phyloP scores from a whole-genome alignment of 2,113 vertebrate genomes.

The Coregonus clupeaformis region DNA sequence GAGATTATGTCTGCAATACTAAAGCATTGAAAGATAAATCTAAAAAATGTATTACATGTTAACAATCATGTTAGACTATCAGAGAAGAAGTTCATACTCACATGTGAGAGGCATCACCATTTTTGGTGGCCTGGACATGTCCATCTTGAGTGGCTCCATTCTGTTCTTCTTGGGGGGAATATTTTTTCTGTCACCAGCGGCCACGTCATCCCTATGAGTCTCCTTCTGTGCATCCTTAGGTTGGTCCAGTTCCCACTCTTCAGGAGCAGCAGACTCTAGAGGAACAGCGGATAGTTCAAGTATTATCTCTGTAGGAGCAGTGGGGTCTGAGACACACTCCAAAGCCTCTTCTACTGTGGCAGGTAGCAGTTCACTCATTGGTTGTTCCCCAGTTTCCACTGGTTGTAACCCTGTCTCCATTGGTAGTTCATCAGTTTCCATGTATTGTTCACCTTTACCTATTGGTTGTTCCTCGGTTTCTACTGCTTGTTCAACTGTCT shows the following conservation, averaged over 20 bases:
- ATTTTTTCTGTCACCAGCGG: conserved; percentile 53
- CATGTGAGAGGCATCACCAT: conserved; percentile 64
- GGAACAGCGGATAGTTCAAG: neutral
- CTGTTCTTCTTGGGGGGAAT: conserved; percentile 72
- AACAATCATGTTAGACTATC: neutral
- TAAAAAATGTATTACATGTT: neutral
- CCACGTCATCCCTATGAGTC: conserved; percentile 28
- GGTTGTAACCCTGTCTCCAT: conserved; percentile 21
- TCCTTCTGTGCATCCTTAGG: neutral
- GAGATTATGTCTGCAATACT: neutral
- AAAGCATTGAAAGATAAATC: neutral
- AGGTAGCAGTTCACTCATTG: neutral
- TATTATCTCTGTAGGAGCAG: neutral
- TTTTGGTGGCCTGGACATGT: conserved; percentile 61
- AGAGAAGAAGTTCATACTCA: conserved; percentile 54
- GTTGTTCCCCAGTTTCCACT: conserved; percentile 14
- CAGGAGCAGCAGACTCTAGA: neutral
- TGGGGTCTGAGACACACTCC: conserved; percentile 21
- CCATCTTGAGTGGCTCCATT: conserved; percentile 73
- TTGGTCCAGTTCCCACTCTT: conserved; percentile 6
- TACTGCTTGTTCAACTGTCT: conserved; percentile 18
- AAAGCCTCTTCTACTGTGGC: neutral
- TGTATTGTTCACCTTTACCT: conserved; percentile 3
- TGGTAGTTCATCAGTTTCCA: conserved; percentile 5
- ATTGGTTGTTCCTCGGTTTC: conserved; percentile 11